Conservation (phyloP, 2,113 vertebrate genomes). For the Hydrolagus affinis region DNA sequence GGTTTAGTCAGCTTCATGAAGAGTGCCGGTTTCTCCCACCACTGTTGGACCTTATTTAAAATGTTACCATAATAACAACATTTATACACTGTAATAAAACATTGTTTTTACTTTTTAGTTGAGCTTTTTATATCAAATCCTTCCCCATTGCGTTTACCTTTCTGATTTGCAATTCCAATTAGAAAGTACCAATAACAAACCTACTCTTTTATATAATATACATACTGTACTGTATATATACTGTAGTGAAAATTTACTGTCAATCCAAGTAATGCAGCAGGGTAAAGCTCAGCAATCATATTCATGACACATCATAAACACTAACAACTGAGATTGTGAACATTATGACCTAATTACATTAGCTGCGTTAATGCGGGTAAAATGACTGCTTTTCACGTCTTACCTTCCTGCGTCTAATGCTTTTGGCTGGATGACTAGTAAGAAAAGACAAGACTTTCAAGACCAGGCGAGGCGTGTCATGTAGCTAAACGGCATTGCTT, state of each 20-base stretch:
- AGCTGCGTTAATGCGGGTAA: neutral
- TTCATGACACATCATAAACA: neutral
- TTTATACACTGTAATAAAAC: neutral
- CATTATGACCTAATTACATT: neutral
- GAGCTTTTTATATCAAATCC: neutral
- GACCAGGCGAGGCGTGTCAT: neutral
- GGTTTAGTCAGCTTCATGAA: neutral
- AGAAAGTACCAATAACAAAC: neutral
- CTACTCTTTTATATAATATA: neutral
- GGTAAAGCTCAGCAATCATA: neutral
- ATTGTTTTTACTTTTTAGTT: neutral
- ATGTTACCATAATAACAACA: neutral
- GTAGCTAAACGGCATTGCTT: neutral
- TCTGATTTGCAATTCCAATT: neutral
- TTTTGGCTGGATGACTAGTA: neutral
- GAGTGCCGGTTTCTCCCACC: neutral
- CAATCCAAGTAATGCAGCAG: neutral
- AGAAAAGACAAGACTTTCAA: neutral
- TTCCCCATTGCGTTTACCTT: neutral
- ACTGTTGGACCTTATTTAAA: neutral
- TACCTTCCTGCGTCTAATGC: conserved; percentile 21
- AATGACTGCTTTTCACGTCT: neutral
- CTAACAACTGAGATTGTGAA: neutral
- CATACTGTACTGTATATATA: neutral
- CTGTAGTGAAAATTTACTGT: neutral